phyloP scores from a whole-genome alignment of 2,888 invertebrate genomes.

The Hyposoter dolosus region DNA sequence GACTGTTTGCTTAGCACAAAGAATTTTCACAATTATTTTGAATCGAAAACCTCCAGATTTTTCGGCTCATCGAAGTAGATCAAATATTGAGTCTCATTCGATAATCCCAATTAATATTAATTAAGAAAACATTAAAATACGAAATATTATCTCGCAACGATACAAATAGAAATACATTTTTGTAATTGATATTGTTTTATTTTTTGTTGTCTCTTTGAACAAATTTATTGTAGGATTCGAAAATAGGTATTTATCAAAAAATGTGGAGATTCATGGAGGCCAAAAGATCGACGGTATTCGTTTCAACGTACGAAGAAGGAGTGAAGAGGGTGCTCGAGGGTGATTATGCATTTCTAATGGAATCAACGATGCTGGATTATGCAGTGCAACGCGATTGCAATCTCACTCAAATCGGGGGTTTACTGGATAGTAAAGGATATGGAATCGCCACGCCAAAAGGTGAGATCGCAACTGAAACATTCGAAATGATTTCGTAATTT shows the following conservation, averaged over 20 bases:
- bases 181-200: background rate
- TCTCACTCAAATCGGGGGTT: conserved; percentile 98
- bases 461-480: conserved; percentile 74
- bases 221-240: conserved; percentile 89
- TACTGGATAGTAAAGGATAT: conserved; percentile 94
- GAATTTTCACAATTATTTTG: background rate
- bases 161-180: background rate
- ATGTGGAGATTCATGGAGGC: conserved; percentile 98
- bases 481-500: background rate
- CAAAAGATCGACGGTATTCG: conserved; percentile 92
- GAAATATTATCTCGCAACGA: background rate
- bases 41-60: background rate
- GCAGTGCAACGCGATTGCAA: conserved; percentile 98
- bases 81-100: background rate
- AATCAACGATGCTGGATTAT: conserved; percentile 98
- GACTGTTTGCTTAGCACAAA: background rate
- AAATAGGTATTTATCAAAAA: conserved; percentile 95
- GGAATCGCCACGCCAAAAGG: conserved; percentile 99
- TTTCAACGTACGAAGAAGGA: conserved; percentile 96
- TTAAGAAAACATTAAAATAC: background rate
- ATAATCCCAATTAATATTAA: background rate
- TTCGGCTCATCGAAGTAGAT: background rate
- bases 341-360: conserved; percentile 99
- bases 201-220: background rate
- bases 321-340: conserved; percentile 93